phyloP scores from a whole-genome alignment of 2,113 vertebrate genomes.

The Onychorhynchus coronatus region DNA sequence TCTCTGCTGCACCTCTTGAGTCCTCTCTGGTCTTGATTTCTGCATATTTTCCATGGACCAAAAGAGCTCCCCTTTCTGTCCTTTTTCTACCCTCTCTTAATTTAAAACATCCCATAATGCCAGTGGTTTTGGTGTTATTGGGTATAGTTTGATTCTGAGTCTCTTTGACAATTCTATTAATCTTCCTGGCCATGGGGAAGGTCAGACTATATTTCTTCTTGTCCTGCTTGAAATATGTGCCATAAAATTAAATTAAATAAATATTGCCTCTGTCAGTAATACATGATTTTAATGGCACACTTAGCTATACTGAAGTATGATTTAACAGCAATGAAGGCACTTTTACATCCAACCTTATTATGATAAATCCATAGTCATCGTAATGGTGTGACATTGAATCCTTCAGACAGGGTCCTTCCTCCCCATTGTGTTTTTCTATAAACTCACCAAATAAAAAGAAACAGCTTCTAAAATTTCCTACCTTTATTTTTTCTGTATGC shows the following conservation, averaged over 20 bases:
- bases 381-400: conserved; percentile 7
- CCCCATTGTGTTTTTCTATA: not conserved
- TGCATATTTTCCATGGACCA: not conserved
- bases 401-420: not conserved
- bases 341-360: not conserved
- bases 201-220: conserved; percentile 4
- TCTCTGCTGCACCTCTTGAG: not conserved
- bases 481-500: not conserved
- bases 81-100: not conserved
- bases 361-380: conserved; percentile 20
- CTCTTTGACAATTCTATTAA: not conserved
- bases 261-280: conserved; percentile 37
- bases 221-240: conserved; percentile 22
- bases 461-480: not conserved
- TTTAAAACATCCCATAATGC: not conserved
- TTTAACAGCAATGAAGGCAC: not conserved
- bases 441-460: conserved; percentile 1
- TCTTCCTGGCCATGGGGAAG: not conserved
- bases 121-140: not conserved
- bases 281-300: conserved; percentile 41
- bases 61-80: not conserved
- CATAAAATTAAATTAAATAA: conserved; percentile 51
- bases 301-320: conserved; percentile 38
- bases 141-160: not conserved
- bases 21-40: not conserved